Conservation (phyloP, 2,797 vertebrate genomes). For the Podarcis siculus region DNA sequence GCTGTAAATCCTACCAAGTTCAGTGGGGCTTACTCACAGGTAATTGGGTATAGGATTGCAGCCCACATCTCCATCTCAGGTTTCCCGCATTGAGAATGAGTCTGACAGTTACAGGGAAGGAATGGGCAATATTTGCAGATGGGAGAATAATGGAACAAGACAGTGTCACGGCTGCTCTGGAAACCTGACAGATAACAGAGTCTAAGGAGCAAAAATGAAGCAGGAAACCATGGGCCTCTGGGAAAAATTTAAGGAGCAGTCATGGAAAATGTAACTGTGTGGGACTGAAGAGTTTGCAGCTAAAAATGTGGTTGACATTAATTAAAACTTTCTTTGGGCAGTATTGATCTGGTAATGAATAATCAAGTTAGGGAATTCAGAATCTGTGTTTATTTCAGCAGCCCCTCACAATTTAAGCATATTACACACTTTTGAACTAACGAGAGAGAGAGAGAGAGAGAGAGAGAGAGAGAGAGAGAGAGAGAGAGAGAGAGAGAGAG, state of each 20-base stretch:
- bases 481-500: too few species aligned
- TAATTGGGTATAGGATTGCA: background rate
- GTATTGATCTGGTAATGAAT: constrained; percentile 1
- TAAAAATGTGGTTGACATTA: constrained; percentile 15
- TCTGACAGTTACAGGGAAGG: background rate
- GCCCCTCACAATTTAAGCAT: background rate
- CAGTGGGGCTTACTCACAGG: background rate
- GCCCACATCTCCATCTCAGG: background rate
- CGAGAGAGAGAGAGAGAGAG: too few species aligned
- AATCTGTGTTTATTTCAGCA: background rate
- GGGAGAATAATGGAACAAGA: background rate
- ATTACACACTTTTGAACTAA: background rate
- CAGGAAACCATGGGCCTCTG: background rate
- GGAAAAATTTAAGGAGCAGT: constrained; percentile 9
- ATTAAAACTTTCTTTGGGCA: constrained; percentile 4
- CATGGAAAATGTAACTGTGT: background rate
- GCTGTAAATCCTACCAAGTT: background rate
- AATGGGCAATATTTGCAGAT: background rate
- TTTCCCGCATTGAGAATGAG: rapidly evolving
- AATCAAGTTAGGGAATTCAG: background rate
- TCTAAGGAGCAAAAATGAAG: background rate
- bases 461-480: too few species aligned
- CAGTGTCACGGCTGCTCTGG: rapidly evolving
- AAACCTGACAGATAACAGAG: background rate
- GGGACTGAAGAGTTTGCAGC: background rate